Percentiles rank a stretch among this genome's conserved stretches.
These are phyloP conservation scores for Phrynocephalus vlangalii DNA, from an alignment of 2,797 vertebrate genomes.

Conservation along the genomic window DNA sequence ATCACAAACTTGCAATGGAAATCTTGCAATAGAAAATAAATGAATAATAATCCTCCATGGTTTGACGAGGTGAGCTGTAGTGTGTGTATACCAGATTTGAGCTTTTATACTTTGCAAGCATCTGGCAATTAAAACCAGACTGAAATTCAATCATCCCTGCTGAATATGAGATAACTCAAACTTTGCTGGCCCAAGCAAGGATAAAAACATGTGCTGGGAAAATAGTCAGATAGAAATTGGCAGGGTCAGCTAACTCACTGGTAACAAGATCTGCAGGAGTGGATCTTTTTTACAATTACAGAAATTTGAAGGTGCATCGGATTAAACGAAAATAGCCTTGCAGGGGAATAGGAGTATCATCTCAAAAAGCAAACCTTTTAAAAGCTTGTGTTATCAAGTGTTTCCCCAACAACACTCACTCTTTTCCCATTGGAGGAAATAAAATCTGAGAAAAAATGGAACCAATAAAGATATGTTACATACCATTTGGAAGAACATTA, in stretches of 20 bases:
- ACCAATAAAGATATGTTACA: neutral
- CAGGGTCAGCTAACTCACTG: conserved; percentile 16
- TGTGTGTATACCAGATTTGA: neutral
- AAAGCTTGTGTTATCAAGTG: neutral
- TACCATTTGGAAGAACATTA: too few species aligned
- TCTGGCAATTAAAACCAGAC: conserved; percentile 11
- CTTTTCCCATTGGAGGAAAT: neutral
- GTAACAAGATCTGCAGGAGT: conserved; percentile 2
- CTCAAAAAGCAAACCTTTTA: conserved; percentile 8
- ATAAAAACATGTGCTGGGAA: conserved; percentile 23
- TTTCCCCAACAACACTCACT: neutral
- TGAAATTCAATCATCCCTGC: conserved; percentile 27
- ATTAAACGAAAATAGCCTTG: conserved; percentile 27
- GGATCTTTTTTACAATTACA: neutral
- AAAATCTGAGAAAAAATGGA: conserved; percentile 1
- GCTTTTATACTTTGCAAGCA: conserved; percentile 35
- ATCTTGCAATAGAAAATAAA: neutral
- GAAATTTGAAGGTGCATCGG: neutral
- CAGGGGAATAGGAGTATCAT: neutral
- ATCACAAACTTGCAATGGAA: neutral
- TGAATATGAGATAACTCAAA: conserved; percentile 40
- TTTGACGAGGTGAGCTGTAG: neutral
- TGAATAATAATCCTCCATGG: neutral
- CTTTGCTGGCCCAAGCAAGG: conserved; percentile 19
- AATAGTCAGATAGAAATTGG: conserved; percentile 1